These are phyloP conservation scores for Scaptodrosophila lebanonensis DNA, from an alignment of 1,140 invertebrate species.

Conservation along the genomic window DNA sequence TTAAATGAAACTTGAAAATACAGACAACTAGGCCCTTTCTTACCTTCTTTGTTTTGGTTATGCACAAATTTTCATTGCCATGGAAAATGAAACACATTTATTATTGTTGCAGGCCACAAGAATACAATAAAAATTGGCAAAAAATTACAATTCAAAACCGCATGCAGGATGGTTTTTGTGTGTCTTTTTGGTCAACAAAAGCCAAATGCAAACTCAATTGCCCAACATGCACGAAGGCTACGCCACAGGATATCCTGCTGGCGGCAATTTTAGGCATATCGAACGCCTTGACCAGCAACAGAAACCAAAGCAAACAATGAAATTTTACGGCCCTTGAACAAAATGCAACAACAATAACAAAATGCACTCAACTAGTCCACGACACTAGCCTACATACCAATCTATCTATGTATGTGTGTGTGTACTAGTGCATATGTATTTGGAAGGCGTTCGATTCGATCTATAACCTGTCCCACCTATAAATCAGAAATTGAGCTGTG, in stretches of 20 bases:
- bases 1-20: too few relatives aligned
- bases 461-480: slow-evolving; percentile 34
- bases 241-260: slow-evolving; percentile 61
- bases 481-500: slow-evolving; percentile 70
- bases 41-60: too few relatives aligned
- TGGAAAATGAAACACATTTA: slow-evolving; percentile 26
- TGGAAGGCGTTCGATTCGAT: slow-evolving; percentile 14
- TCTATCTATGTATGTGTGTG: slow-evolving; percentile 5
- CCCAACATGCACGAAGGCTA: slow-evolving; percentile 39
- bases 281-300: slow-evolving; percentile 47
- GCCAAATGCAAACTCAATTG: slow-evolving; percentile 73
- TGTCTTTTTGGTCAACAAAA: slow-evolving; percentile 22
- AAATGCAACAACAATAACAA: slow-evolving; percentile 14
- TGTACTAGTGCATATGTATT: slow-evolving; percentile 5
- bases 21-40: too few relatives aligned
- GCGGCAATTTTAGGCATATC: slow-evolving; percentile 67
- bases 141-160: slow-evolving; percentile 52
- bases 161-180: slow-evolving; percentile 17
- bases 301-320: slow-evolving; percentile 60
- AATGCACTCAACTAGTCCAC: slow-evolving; percentile 12
- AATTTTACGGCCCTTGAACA: slow-evolving; percentile 45
- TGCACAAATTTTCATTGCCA: slow-evolving; percentile 45
- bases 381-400: slow-evolving; percentile 39
- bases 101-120: not conserved
- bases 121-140: slow-evolving; percentile 49